Evolutionary conservation across 1,140 invertebrate genomes (phyloP), one percentile per base, ranked within the genome.

Genomic region (Megathymus violae): DNA sequence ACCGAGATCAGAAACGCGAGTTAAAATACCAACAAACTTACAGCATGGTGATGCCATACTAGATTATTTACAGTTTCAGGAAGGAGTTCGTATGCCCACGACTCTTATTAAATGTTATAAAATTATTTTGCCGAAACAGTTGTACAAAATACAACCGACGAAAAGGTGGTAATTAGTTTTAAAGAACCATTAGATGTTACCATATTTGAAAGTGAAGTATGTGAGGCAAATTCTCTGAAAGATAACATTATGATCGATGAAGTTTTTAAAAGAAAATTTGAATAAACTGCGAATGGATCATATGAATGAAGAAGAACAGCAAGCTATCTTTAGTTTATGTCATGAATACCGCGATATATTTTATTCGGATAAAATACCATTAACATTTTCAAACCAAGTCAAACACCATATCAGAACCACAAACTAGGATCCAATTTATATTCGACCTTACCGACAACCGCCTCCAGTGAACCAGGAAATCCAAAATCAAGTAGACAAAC

Each of bases 281-380:
- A 46, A 38, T 13, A 71, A 67, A 62, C 38, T 71, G 41, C 15
- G 61, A 25, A 47, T 72, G 51, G 64, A 72, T 36, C 64, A 78
- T 22, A 52, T 62, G 38, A 74, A 75, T 31, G 1, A 50, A 0
- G 66, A 78, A 31, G 69, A 71, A 71, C 63, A 52, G 44, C 6
- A 41, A 6, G 2, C 6, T 13, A 69, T 71, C 9, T 10, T 13
- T 6, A 58, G 66, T 11, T 4, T 76, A 5, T 74, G 67, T 48
- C 22, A 16, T 6, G 67, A 72, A 44, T 71, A 73, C 60, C 67
- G 62, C 40, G 72, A 74, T 40, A 71, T 78, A 15, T 76, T 78
- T 27, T 65, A 75, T 38, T 68, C 38, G 13, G 64, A 75, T 11
- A 9, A 70, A 34, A 13, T 78, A 51, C 71, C 69, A 0, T 34